A percentile compares a stretch with the other conserved stretches of the same genome.
phyloP scores from a whole-genome alignment of 1,140 invertebrate species.

The Campoletis sonorensis region DNA sequence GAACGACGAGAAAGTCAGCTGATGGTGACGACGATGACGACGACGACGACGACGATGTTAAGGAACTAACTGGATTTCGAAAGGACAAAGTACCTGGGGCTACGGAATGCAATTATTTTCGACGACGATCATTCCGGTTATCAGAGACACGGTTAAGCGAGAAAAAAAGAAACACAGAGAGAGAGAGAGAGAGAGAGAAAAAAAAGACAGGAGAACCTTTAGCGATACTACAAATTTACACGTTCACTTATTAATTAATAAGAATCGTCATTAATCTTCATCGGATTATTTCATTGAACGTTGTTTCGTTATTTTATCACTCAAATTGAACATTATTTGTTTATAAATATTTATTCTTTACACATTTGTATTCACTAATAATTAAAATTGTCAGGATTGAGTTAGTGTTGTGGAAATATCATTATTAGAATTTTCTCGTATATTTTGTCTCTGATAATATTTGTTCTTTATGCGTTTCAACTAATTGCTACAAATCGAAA shows the following conservation, averaged over 20 bases:
- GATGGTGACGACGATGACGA: constrained; percentile 17
- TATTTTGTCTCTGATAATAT: too few species aligned
- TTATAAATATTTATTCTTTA: too few species aligned
- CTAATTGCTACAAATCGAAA: too few species aligned
- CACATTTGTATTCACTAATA: too few species aligned
- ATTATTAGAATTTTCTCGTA: too few species aligned
- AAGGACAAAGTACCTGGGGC: constrained; percentile 15
- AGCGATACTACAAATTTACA: background rate
- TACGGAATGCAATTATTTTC: constrained; percentile 16
- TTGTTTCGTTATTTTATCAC: too few species aligned
- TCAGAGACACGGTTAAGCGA: background rate
- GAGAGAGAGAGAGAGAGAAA: background rate
- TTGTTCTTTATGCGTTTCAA: too few species aligned
- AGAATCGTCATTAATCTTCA: background rate
- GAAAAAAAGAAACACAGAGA: background rate
- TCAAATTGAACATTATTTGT: too few species aligned
- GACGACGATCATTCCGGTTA: constrained; percentile 19
- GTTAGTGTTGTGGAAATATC: too few species aligned
- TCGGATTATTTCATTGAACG: background rate
- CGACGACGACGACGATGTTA: too few species aligned
- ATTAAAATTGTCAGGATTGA: too few species aligned
- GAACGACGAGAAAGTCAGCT: constrained; percentile 12
- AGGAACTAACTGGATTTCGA: constrained; percentile 9
- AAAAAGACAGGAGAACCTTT: background rate
- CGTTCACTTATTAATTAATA: background rate